Percentiles rank a stretch among this genome's conserved stretches.
Conservation (phyloP, 2,797 vertebrate species). For the Macrochelys suwanniensis region DNA sequence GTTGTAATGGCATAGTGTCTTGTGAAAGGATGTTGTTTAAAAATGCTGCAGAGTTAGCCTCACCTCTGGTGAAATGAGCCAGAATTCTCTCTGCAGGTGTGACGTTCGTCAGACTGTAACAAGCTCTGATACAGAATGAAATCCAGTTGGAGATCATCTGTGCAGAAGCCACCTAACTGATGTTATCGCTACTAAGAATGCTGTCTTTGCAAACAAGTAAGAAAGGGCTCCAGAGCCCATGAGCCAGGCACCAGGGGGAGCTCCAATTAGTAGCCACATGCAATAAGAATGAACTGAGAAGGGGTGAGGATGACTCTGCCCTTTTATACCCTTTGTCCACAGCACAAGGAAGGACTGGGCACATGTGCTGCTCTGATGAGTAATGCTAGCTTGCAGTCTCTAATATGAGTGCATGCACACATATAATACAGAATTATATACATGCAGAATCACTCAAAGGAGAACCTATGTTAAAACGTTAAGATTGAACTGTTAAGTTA, state of each 20-base stretch:
- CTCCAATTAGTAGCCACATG: background rate
- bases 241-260: background rate
- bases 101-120: background rate
- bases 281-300: background rate
- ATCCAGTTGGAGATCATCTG: background rate
- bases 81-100: background rate
- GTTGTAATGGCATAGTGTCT: background rate
- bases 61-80: background rate
- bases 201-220: background rate
- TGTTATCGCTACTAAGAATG: background rate
- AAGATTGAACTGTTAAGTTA: background rate
- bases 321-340: too few relatives aligned
- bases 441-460: too few relatives aligned
- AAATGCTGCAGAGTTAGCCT: background rate
- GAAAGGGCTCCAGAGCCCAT: background rate
- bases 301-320: too few relatives aligned
- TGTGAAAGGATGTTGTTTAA: background rate
- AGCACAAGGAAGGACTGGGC: too few relatives aligned
- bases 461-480: background rate
- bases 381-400: too few relatives aligned
- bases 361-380: too few relatives aligned
- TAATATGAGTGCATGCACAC: too few relatives aligned
- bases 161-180: background rate
- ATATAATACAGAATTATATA: too few relatives aligned
- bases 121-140: background rate